Percentiles rank a stretch among this genome's conserved stretches.
phyloP scores from a whole-genome alignment of 2,888 invertebrate species.

The Leptinotarsa haldemani region DNA sequence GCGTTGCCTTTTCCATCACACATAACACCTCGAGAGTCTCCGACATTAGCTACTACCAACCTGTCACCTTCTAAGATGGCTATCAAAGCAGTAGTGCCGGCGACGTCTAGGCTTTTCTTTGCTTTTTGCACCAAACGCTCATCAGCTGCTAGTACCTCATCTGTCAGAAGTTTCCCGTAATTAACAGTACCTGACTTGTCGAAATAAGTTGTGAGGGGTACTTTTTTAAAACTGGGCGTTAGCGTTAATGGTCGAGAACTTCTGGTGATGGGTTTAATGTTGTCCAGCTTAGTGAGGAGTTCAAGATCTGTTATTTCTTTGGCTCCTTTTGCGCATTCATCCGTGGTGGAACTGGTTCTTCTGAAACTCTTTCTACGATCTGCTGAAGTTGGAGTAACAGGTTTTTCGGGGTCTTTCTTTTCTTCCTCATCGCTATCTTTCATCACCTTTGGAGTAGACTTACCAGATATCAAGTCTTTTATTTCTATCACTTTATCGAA shows the following conservation, averaged over 20 bases:
- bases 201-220: conserved; percentile 74
- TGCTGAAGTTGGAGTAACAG: conserved; percentile 61
- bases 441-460: conserved; percentile 59
- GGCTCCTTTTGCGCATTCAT: conserved; percentile 65
- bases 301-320: conserved; percentile 77
- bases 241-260: conserved; percentile 70
- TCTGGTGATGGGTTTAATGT: conserved; percentile 71
- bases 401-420: conserved; percentile 64
- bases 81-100: conserved; percentile 92
- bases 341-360: conserved; percentile 71
- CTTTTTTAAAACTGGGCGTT: conserved; percentile 66
- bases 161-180: conserved; percentile 83
- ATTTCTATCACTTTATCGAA: conserved; percentile 81
- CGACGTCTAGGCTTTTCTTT: conserved; percentile 80
- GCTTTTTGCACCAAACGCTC: conserved; percentile 84
- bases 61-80: conserved; percentile 86
- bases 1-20: conserved; percentile 91
- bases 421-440: conserved; percentile 65
- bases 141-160: conserved; percentile 89
- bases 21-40: conserved; percentile 96
- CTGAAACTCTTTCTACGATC: conserved; percentile 76
- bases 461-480: conserved; percentile 75
- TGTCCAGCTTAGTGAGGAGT: conserved; percentile 72
- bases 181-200: conserved; percentile 80
- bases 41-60: conserved; percentile 94